These are phyloP conservation scores for Homarus americanus DNA, from an alignment of 1,140 invertebrate genomes.

Conservation along the genomic window DNA sequence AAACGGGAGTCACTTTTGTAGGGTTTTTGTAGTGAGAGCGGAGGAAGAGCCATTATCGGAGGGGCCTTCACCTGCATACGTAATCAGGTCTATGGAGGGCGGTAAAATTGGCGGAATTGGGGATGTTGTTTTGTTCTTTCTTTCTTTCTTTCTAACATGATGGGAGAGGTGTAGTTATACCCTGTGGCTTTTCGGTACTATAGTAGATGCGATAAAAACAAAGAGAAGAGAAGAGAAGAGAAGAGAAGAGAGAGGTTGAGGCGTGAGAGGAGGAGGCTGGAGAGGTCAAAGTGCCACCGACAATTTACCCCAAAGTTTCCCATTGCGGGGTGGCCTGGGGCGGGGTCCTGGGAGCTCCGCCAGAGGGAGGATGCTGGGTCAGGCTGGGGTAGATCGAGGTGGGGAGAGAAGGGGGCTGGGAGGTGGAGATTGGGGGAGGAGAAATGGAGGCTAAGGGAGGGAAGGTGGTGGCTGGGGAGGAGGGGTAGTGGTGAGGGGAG, in stretches of 20 bases:
- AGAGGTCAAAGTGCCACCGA: constrained; percentile 50
- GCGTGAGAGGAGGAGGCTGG: constrained; percentile 26
- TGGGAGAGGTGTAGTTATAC: too few relatives aligned
- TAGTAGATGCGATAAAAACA: too few relatives aligned
- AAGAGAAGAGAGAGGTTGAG: constrained; percentile 3
- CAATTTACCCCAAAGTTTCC: constrained; percentile 55
- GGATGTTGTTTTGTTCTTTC: too few relatives aligned
- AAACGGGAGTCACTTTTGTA: too few relatives aligned
- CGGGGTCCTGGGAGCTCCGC: background rate
- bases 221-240: background rate
- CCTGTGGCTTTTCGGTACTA: too few relatives aligned
- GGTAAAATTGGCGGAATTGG: too few relatives aligned
- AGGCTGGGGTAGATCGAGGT: background rate
- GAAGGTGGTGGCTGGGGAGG: background rate
- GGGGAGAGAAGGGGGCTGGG: background rate
- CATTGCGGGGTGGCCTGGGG: constrained; percentile 18
- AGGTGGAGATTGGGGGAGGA: constrained; percentile 2
- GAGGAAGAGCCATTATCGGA: too few relatives aligned
- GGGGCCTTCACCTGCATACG: too few relatives aligned
- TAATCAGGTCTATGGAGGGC: too few relatives aligned
- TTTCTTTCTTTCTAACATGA: too few relatives aligned
- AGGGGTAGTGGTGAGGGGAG: background rate
- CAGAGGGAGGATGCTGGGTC: too few relatives aligned
- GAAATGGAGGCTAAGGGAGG: background rate
- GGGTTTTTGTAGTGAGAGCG: too few relatives aligned